Evolutionary conservation across 2,113 vertebrate genomes (phyloP), one percentile per base, ranked within the genome.

Genomic region (Acinonyx jubatus): DNA sequence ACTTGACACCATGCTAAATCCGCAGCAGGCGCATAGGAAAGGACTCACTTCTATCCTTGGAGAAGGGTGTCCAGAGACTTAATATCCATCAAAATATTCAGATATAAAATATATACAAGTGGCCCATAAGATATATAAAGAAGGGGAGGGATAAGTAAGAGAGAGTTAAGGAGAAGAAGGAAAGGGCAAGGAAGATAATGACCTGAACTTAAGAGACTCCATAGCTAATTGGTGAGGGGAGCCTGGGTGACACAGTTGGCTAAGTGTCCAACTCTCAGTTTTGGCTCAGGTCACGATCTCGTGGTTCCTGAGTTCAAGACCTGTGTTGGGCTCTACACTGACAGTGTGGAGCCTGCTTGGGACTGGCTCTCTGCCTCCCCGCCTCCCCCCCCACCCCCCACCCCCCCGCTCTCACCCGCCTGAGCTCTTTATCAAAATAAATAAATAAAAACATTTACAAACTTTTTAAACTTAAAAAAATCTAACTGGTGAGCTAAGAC

Each of bases 131-230:
- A 80, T 91, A 45, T 13, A 19, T 52, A 45, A 80, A 84, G 14
- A n/a, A 31, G 21, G 65, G 14, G 41, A 48, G 3, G 7, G 1
- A 6, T 18, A 15, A 0, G 0, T 29, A 52, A 86, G n/a, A 48
- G 66, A 78, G 36, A 73, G 15, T 41, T 7, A 48, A 16, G 27
- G 83, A 78, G 48, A 15, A 18, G 29, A 73, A 45, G 45, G 7
- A 5, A 91, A 57, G 19, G 23, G 1, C 3, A 25, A 57, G 31
- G 1, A 7, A 71, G 11, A 80, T 16, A 91, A 71, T 1, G 8
- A 16, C 14, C 4, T 29, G 23, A 94, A 23, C 73, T 33, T 50
- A 23, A 57, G 27, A 78, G 9, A 15, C 11, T 88, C 50, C 57
- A 61, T 15, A 57, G 69, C 48, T 61, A 36, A 33, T 61, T 45